Conservation (phyloP, 2,888 invertebrate species). For the Thymelicus acteon region DNA sequence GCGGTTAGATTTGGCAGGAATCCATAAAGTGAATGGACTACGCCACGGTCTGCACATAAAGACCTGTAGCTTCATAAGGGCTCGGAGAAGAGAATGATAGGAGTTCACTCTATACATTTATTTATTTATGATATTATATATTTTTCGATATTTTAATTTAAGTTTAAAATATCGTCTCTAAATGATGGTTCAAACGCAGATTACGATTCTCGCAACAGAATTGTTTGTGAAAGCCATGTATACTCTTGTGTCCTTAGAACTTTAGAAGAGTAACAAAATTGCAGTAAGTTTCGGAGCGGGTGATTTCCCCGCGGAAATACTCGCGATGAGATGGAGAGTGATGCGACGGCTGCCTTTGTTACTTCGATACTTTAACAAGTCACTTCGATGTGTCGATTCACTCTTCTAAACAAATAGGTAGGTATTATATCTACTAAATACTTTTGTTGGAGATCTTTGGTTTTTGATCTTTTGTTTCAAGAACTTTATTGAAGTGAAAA, state of each 20-base stretch:
- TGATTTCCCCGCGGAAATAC: constrained; percentile 50
- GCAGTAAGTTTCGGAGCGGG: constrained; percentile 20
- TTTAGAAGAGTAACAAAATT: constrained; percentile 19
- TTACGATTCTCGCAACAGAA: background rate
- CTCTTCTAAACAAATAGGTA: no score
- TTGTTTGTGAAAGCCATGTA: background rate
- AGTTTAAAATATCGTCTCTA: no score
- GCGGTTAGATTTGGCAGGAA: no score
- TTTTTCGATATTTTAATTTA: no score
- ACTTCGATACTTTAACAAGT: background rate
- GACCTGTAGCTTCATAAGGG: no score
- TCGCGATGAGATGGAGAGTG: constrained; percentile 36
- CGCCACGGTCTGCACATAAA: no score
- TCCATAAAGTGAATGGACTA: no score
- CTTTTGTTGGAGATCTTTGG: no score
- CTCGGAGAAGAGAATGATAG: background rate
- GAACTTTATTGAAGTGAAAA: background rate
- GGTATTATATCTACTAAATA: no score
- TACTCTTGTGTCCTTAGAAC: background rate
- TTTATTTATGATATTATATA: no score
- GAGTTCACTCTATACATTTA: background rate
- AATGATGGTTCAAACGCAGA: no score
- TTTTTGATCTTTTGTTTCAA: no score
- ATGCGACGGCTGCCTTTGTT: constrained; percentile 22
- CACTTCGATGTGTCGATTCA: background rate